phyloP scores from a whole-genome alignment of 2,113 vertebrate genomes.

The Tylochromis polylepis region DNA sequence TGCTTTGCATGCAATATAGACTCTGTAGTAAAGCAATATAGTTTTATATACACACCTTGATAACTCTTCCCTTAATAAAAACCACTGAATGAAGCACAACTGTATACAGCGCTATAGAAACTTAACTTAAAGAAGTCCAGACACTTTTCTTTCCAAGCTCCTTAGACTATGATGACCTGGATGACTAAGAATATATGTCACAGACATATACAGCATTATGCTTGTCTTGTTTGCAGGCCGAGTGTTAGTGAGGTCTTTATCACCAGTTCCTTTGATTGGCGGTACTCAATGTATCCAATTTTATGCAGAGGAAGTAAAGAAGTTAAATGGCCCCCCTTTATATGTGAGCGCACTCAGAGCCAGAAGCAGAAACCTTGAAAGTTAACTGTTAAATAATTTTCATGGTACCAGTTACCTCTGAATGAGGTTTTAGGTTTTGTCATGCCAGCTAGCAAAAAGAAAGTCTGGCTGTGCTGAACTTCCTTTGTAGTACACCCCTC shows the following conservation, averaged over 20 bases:
- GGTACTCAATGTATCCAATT: not conserved
- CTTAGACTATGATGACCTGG: no score
- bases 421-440: not conserved
- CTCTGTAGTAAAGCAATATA: not conserved
- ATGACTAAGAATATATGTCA: no score
- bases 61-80: no score
- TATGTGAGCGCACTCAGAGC: fast-evolving
- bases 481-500: fast-evolving
- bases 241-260: not conserved
- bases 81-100: not conserved
- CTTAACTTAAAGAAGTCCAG: no score
- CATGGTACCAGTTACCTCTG: not conserved
- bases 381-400: not conserved
- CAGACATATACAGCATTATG: not conserved
- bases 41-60: not conserved
- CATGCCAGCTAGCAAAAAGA: not conserved
- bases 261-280: not conserved
- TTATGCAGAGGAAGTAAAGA: not conserved
- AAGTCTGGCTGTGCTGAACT: not conserved
- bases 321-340: not conserved
- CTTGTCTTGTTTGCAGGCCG: not conserved
- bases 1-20: not conserved
- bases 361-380: not conserved
- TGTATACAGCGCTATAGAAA: no score
- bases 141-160: no score